Conservation (phyloP, 2,888 invertebrate genomes). For the Microplitis manilae region DNA sequence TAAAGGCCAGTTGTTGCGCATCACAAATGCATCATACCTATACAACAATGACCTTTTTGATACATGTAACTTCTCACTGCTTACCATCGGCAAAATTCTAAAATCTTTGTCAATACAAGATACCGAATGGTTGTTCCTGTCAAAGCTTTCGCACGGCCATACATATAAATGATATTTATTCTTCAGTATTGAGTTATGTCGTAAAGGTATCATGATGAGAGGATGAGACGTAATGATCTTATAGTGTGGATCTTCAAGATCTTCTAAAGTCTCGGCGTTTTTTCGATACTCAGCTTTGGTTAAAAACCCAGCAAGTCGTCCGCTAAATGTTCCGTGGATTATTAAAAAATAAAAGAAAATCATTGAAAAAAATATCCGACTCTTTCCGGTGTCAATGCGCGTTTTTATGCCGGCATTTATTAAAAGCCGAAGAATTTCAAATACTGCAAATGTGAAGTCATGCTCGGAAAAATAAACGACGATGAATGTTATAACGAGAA, state of each 20-base stretch:
- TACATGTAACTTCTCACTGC: too few relatives aligned
- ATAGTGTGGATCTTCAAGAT: background rate
- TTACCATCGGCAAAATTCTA: too few relatives aligned
- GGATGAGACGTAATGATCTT: background rate
- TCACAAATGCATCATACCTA: background rate
- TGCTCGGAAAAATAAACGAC: background rate
- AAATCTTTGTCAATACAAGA: too few relatives aligned
- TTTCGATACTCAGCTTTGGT: background rate
- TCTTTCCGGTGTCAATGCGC: background rate
- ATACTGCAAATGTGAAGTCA: background rate
- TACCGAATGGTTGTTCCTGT: too few relatives aligned
- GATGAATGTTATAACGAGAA: background rate
- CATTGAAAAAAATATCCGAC: conserved; percentile 10
- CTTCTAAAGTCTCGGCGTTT: background rate
- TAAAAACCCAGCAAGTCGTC: background rate
- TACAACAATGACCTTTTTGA: too few relatives aligned
- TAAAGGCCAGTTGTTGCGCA: background rate
- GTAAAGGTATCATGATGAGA: too few relatives aligned
- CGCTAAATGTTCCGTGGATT: conserved; percentile 12
- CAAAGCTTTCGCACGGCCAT: too few relatives aligned
- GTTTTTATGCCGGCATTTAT: conserved; percentile 1
- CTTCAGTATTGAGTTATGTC: too few relatives aligned
- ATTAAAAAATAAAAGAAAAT: conserved; percentile 23
- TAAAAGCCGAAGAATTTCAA: conserved; percentile 7
- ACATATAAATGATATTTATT: too few relatives aligned